Evolutionary conservation across 2,113 vertebrate genomes (phyloP).

Genomic region (Castor canadensis): DNA sequence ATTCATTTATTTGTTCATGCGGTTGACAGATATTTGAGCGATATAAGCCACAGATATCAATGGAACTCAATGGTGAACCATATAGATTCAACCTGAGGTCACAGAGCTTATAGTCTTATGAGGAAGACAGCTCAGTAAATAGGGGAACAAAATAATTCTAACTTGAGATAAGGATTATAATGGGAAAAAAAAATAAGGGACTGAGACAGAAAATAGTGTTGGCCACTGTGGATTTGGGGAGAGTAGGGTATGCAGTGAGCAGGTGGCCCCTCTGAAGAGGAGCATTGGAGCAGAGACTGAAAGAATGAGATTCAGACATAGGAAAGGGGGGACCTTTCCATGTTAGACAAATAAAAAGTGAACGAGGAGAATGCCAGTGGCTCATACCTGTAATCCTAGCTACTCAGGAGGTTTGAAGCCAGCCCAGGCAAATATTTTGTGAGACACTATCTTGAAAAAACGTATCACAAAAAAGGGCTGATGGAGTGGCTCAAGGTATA

Average conservation of each 20-base stretch:
- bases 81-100: not conserved
- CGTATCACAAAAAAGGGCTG: too few species aligned
- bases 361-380: too few species aligned
- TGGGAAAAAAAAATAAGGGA: rapidly evolving
- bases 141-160: too few species aligned
- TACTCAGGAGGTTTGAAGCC: too few species aligned
- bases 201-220: not conserved
- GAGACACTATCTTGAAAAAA: too few species aligned
- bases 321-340: not conserved
- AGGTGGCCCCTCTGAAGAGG: not conserved
- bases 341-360: too few species aligned
- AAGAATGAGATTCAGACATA: not conserved
- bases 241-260: not conserved
- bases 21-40: not conserved
- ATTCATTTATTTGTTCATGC: not conserved
- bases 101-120: not conserved
- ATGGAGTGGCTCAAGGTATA: too few species aligned
- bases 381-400: too few species aligned
- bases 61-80: not conserved
- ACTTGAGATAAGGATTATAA: not conserved
- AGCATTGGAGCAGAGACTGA: not conserved
- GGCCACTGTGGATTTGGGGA: not conserved
- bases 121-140: not conserved
- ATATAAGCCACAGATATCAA: not conserved
- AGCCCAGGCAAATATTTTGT: too few species aligned